Evolutionary conservation across 2,113 vertebrate species (phyloP).

Genomic region (crab-eating macaque (Macaca fascicularis)): T2T-MFA8v1.1 NC_088379.1:116794501-116795000

Average conservation of each 20-base stretch:
- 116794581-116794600: background rate
- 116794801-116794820: background rate
- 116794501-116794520: background rate
- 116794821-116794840: slow-evolving; percentile 63
- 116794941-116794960: slow-evolving; percentile 52
- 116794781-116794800: slow-evolving; percentile 43
- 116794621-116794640: background rate
- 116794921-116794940: slow-evolving; percentile 41
- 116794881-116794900: slow-evolving; percentile 51
- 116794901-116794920: slow-evolving; percentile 44
- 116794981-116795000: slow-evolving; percentile 33
- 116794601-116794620: background rate
- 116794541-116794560: background rate
- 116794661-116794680: background rate
- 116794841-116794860: slow-evolving; percentile 44
- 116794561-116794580: background rate
- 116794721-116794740: background rate
- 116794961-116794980: background rate
- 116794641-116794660: background rate
- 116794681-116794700: background rate
- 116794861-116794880: slow-evolving; percentile 52
- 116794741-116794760: slow-evolving; percentile 31
- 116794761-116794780: slow-evolving; percentile 62
- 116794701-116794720: slow-evolving; percentile 42
- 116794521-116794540: background rate